Conservation (phyloP, 2,888 invertebrate species). For the Caenorhabditis sp. region DNA sequence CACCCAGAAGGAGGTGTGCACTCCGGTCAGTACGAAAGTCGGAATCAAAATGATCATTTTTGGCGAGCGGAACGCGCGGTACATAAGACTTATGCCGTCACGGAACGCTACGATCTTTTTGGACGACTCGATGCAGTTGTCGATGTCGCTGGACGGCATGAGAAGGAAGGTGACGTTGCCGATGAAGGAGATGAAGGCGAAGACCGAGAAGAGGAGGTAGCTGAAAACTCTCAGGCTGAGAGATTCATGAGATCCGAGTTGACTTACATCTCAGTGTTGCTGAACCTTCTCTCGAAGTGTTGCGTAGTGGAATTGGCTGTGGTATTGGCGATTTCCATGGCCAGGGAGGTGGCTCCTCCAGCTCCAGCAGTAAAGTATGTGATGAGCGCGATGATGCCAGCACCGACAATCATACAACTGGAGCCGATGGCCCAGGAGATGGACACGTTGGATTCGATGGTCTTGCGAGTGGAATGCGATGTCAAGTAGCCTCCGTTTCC, state of each 20-base stretch:
- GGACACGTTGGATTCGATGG: constrained; percentile 71
- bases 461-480: constrained; percentile 70
- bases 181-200: constrained; percentile 66
- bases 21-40: constrained; percentile 56
- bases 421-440: constrained; percentile 74
- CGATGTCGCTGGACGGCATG: constrained; percentile 67
- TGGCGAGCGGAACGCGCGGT: constrained; percentile 61
- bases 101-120: constrained; percentile 61
- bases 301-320: constrained; percentile 1
- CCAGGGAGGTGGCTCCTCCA: neutral
- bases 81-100: constrained; percentile 57
- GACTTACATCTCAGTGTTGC: constrained; percentile 67
- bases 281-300: constrained; percentile 59
- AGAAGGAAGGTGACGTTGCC: constrained; percentile 69
- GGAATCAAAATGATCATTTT: constrained; percentile 64
- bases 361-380: constrained; percentile 58
- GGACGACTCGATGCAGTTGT: constrained; percentile 69
- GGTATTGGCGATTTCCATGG: constrained; percentile 20
- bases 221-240: constrained; percentile 24
- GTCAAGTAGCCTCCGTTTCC: constrained; percentile 75
- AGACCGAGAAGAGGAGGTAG: constrained; percentile 69
- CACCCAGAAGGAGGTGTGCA: constrained; percentile 71
- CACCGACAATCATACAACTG: constrained; percentile 71
- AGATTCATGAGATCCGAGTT: neutral
- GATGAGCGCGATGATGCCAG: constrained; percentile 65